phyloP scores from a whole-genome alignment of 1,140 invertebrate genomes.

The Melipona quadrifasciata region DNA sequence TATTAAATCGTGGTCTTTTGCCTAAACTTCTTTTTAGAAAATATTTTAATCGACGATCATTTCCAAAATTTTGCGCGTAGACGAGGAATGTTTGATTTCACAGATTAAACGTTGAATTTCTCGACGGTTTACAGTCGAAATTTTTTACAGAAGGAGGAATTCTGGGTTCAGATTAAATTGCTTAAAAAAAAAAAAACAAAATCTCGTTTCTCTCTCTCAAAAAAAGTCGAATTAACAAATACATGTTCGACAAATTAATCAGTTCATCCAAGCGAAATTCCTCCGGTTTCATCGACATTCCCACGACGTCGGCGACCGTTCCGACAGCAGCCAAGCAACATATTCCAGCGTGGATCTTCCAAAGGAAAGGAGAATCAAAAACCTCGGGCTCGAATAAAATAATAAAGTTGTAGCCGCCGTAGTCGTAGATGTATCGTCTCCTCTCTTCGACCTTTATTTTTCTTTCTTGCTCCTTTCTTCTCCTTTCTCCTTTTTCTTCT shows the following conservation, averaged over 20 bases:
- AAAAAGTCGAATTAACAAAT: too few relatives aligned
- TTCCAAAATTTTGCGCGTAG: too few relatives aligned
- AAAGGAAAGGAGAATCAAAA: too few relatives aligned
- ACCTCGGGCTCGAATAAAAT: slow-evolving; percentile 28
- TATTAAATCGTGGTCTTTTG: too few relatives aligned
- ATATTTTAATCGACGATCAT: neutral
- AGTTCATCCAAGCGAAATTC: too few relatives aligned
- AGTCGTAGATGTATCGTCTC: slow-evolving; percentile 8
- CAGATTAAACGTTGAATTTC: neutral
- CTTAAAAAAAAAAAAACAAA: neutral
- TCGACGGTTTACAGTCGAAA: too few relatives aligned
- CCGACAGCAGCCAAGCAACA: neutral
- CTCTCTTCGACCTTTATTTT: neutral
- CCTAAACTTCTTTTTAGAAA: neutral
- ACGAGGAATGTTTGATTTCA: neutral
- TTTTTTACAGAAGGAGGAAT: too few relatives aligned
- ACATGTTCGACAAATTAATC: too few relatives aligned
- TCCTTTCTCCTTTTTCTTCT: neutral
- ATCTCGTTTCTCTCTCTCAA: too few relatives aligned
- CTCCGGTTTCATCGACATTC: neutral
- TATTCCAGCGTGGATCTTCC: neutral
- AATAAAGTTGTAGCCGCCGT: slow-evolving; percentile 45
- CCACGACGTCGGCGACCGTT: neutral
- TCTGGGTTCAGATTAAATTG: too few relatives aligned
- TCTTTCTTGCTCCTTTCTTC: neutral